These are phyloP conservation scores for Smutsia temminckii DNA, from an alignment of 2,797 vertebrate genomes.

Conservation along the genomic window DNA sequence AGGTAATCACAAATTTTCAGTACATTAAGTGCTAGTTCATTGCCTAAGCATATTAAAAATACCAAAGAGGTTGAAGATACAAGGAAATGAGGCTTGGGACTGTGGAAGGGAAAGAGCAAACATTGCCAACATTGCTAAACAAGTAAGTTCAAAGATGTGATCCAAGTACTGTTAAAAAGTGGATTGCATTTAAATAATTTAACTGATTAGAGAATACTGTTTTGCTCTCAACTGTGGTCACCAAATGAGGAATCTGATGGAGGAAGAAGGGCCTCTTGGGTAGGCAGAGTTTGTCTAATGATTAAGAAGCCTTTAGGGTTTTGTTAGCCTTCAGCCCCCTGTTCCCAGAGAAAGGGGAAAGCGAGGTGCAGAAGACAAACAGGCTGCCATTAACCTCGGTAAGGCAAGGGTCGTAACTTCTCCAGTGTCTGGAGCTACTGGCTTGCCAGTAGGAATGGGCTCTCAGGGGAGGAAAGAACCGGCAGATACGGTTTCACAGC, in stretches of 20 bases:
- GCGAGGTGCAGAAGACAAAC: neutral
- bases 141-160: neutral
- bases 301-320: neutral
- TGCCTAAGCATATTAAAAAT: constrained; percentile 15
- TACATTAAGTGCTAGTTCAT: neutral
- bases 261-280: neutral
- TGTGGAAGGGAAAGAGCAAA: neutral
- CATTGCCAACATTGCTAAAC: neutral
- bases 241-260: neutral
- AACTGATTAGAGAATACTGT: neutral
- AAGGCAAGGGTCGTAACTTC: neutral
- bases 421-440: neutral
- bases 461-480: neutral
- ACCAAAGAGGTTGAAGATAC: neutral
- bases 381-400: neutral
- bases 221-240: neutral
- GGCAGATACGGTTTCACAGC: neutral
- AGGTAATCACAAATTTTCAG: neutral
- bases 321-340: neutral
- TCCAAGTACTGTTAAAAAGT: constrained; percentile 11
- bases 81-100: neutral
- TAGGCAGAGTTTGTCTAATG: neutral
- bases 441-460: neutral
- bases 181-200: neutral
- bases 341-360: neutral